phyloP scores from a whole-genome alignment of 23 tunicate species.

The Trididemnum nubilum region DNA sequence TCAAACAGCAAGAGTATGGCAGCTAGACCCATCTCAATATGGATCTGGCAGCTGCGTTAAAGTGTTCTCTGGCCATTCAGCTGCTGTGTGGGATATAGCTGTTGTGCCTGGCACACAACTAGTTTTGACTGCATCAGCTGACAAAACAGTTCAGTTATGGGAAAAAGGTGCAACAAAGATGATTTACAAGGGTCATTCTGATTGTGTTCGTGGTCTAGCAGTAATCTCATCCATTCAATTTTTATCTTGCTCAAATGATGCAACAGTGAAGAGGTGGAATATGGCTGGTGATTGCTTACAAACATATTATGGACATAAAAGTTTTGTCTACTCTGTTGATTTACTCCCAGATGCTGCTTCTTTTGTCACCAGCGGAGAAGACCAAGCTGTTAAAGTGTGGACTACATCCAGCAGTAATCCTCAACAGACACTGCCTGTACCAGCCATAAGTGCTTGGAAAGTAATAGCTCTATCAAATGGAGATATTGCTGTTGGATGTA shows the following conservation, averaged over 20 bases:
- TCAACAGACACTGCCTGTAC: slow-evolving; percentile 43
- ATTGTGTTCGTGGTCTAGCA: slow-evolving; percentile 77
- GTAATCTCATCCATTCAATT: slow-evolving; percentile 35
- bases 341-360: slow-evolving; percentile 8
- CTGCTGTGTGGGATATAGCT: slow-evolving; percentile 79
- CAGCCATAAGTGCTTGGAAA: slow-evolving; percentile 80
- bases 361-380: slow-evolving; percentile 72
- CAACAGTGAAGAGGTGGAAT: slow-evolving; percentile 67
- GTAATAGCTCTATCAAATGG: slow-evolving; percentile 43
- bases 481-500: slow-evolving; percentile 77
- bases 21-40: neutral
- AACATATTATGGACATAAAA: slow-evolving; percentile 77
- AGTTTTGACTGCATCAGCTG: slow-evolving; percentile 73
- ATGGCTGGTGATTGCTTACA: slow-evolving; percentile 63
- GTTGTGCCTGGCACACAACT: slow-evolving; percentile 36
- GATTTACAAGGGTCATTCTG: slow-evolving; percentile 48
- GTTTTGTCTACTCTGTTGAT: slow-evolving; percentile 64
- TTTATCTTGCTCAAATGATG: slow-evolving; percentile 83
- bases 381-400: slow-evolving; percentile 73
- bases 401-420: slow-evolving; percentile 16
- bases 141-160: slow-evolving; percentile 60
- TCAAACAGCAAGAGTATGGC: slow-evolving; percentile 74
- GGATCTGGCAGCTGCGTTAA: slow-evolving; percentile 25
- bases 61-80: slow-evolving; percentile 55
- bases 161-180: slow-evolving; percentile 15